A percentile compares a stretch with the other conserved stretches of the same genome.
These are phyloP conservation scores for Melipona beecheii DNA, from an alignment of 2,888 invertebrate genomes.

Conservation along the genomic window DNA sequence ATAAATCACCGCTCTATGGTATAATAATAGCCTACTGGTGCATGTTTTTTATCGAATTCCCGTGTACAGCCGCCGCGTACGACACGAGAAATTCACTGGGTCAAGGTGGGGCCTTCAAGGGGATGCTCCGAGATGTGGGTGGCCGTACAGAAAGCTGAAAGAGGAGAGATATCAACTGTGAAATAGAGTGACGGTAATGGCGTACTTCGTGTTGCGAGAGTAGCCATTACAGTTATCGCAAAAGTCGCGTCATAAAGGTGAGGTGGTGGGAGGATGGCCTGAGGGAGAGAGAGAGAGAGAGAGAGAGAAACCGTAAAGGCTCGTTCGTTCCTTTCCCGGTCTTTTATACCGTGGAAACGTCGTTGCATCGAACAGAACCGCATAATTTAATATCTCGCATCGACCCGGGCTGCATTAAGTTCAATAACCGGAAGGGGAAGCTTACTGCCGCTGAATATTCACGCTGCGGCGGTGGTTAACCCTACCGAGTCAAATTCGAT, in stretches of 20 bases:
- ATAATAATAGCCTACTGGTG: constrained; percentile 33
- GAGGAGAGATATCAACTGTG: constrained; percentile 69
- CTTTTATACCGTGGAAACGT: constrained; percentile 43
- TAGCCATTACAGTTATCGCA: constrained; percentile 79
- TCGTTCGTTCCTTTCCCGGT: constrained; percentile 30
- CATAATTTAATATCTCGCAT: constrained; percentile 66
- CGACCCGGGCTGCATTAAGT: constrained; percentile 25
- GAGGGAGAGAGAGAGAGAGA: neutral
- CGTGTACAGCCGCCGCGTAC: constrained; percentile 10
- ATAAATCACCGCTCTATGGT: constrained; percentile 39
- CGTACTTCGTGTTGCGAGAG: constrained; percentile 71
- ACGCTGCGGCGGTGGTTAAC: neutral
- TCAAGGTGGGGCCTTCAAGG: constrained; percentile 65
- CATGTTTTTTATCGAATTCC: constrained; percentile 50
- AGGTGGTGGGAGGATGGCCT: constrained; percentile 36
- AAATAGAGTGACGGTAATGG: constrained; percentile 77
- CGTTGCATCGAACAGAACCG: constrained; percentile 45
- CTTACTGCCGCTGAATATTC: constrained; percentile 4
- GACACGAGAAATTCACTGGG: constrained; percentile 58
- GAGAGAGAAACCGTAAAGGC: constrained; percentile 56
- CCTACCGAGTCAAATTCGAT: neutral
- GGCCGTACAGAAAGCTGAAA: constrained; percentile 38
- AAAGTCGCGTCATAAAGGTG: constrained; percentile 71
- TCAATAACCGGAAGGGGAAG: constrained; percentile 23
- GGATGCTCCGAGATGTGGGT: constrained; percentile 26